phyloP scores from a whole-genome alignment of 2,113 vertebrate genomes.

The Fregetta grallaria region DNA sequence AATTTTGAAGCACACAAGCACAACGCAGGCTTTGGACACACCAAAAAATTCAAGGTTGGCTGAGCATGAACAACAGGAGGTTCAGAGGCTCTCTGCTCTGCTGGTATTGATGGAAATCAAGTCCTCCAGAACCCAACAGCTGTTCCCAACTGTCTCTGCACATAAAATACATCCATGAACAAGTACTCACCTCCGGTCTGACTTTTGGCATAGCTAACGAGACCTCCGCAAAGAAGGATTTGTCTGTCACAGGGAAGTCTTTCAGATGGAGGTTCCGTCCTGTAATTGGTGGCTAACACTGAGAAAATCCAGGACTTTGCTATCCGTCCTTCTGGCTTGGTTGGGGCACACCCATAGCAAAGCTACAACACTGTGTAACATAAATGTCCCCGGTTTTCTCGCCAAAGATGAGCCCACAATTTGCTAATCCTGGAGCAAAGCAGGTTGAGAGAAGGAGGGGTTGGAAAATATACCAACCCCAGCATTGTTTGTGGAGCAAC shows the following conservation, averaged over 20 bases:
- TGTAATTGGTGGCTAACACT: neutral
- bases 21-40: neutral
- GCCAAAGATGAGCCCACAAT: neutral
- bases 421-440: neutral
- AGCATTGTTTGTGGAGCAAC: neutral
- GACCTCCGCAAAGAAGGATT: neutral
- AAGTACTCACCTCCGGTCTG: neutral
- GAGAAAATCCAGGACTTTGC: neutral
- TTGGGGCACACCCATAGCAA: rapidly evolving
- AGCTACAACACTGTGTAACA: rapidly evolving
- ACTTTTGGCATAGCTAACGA: neutral
- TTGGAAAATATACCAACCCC: neutral
- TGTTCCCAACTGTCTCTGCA: neutral
- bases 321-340: neutral
- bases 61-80: neutral
- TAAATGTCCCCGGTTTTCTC: rapidly evolving
- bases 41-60: neutral
- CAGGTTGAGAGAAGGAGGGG: neutral
- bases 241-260: neutral
- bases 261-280: neutral
- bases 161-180: neutral
- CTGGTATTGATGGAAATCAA: neutral
- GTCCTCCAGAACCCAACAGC: neutral
- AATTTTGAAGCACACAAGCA: neutral
- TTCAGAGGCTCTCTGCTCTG: neutral